Percentiles rank a stretch among this genome's conserved stretches.
Evolutionary conservation across 2,888 invertebrate genomes (phyloP).

Genomic region (Mechanitis mazaeus): DNA sequence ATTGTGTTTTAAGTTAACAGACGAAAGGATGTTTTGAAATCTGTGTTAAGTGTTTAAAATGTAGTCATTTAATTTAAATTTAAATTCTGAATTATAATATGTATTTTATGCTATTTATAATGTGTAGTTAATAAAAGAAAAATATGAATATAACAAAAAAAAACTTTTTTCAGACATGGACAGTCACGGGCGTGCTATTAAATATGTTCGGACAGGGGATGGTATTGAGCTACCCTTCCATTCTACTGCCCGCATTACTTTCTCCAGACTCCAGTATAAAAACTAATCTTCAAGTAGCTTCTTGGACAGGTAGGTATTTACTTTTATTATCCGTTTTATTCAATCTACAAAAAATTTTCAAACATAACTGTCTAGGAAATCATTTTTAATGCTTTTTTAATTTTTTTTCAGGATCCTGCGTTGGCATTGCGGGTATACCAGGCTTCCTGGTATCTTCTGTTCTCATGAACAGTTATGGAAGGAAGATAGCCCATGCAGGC

Average conservation of each 20-base stretch:
- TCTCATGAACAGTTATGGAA: constrained; percentile 45
- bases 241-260: constrained; percentile 42
- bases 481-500: constrained; percentile 39
- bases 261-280: constrained; percentile 40
- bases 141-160: no score
- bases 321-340: neutral
- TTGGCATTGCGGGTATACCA: constrained; percentile 39
- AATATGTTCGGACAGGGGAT: constrained; percentile 52
- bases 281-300: constrained; percentile 40
- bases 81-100: no score
- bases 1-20: no score
- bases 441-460: constrained; percentile 43
- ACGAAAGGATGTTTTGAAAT: no score
- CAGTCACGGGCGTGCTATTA: constrained; percentile 42
- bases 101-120: no score
- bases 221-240: constrained; percentile 46
- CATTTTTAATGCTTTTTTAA: neutral
- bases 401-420: constrained; percentile 42
- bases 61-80: no score
- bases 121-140: neutral
- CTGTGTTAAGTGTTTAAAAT: no score
- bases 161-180: constrained; percentile 44
- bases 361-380: neutral
- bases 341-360: neutral
- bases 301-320: constrained; percentile 46